These are phyloP conservation scores for Pararge aegeria DNA, from an alignment of 1,140 invertebrate species.

Conservation along the genomic window DNA sequence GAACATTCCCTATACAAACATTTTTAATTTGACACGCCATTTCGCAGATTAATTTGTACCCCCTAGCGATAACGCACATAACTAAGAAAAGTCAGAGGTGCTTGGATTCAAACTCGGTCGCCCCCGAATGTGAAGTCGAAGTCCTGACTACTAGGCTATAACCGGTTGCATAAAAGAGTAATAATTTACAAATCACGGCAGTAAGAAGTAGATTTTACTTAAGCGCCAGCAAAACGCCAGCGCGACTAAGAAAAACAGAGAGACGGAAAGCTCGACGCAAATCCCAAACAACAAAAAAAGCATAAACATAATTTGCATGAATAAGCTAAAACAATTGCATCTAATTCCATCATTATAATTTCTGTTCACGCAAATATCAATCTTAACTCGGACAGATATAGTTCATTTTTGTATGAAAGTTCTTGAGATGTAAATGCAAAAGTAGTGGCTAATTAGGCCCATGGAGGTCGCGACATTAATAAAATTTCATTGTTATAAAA, in stretches of 20 bases:
- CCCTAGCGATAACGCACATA: too few species aligned
- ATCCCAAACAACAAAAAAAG: conserved; percentile 7
- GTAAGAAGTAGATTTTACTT: background rate
- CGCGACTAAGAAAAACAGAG: background rate
- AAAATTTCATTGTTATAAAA: conserved; percentile 39
- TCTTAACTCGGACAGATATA: background rate
- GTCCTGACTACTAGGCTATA: too few species aligned
- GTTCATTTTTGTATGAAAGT: background rate
- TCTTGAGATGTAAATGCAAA: conserved; percentile 30
- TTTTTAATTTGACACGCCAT: too few species aligned
- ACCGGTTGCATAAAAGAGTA: too few species aligned
- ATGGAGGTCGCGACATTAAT: conserved; percentile 42
- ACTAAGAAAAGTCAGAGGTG: too few species aligned
- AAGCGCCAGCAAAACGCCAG: background rate
- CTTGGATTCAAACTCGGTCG: too few species aligned
- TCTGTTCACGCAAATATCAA: background rate
- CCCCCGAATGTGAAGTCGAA: too few species aligned
- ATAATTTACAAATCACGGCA: too few species aligned
- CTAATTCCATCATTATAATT: conserved; percentile 18
- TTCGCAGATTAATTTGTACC: too few species aligned
- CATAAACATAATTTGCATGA: conserved; percentile 10
- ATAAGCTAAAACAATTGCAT: conserved; percentile 24
- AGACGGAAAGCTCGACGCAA: background rate
- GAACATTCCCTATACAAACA: too few species aligned
- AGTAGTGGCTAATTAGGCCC: conserved; percentile 45